Base-by-base conservation (phyloP, 2,888 invertebrate species). In the Drosophila fulvimacula region DNA sequence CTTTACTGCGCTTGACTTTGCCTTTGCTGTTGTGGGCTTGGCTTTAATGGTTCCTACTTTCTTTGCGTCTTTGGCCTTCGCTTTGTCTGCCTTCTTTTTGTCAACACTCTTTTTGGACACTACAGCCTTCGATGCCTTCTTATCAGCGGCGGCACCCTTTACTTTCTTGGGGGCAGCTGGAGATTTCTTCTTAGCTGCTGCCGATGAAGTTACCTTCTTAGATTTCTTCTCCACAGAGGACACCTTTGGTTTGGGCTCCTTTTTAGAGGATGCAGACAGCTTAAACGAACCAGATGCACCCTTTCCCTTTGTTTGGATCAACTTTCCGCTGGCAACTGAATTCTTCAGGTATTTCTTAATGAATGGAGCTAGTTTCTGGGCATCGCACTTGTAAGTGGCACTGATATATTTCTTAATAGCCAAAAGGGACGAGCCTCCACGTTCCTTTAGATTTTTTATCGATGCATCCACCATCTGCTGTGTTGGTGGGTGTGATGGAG, bases 291-390 rank as follows among this genome's bases (percentile, higher is more conserved):
- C 82, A 36, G 78, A 69, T 7, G 82, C 82, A 30, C 82, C 82
- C 55, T 78, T 79, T n/a, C 82, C 82, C 55, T 82, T 83, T 15
- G 81, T 77, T 68, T 82, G 83, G 15, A 82, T 73, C 57, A 94
- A 85, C 17, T 91, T 89, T 19, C 94, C 94, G 49, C 93, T 92
- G 5, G 92, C 93, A 27, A 95, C 95, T n/a, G 94, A 94, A 32
- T 60, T 65, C 48, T 68, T 95, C 77, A 95, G 78, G 80, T 93
- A 94, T 70, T 94, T 94, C 76, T 93, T 94, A 82, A 95, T 95
- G 92, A 94, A 95, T 6, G 94, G 94, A 4, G 77, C 73, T 39
- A 78, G 51, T 48, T 78, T 73, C 39, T 77, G 74, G 38, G 71
- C 78, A 58, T 73, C 78, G 48, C 77, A 78, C 32, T 77, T 77